Evolutionary conservation across 2,888 invertebrate species (phyloP), one percentile per base, ranked within the genome.

Genomic region (Caradrina clavipalpis): DNA sequence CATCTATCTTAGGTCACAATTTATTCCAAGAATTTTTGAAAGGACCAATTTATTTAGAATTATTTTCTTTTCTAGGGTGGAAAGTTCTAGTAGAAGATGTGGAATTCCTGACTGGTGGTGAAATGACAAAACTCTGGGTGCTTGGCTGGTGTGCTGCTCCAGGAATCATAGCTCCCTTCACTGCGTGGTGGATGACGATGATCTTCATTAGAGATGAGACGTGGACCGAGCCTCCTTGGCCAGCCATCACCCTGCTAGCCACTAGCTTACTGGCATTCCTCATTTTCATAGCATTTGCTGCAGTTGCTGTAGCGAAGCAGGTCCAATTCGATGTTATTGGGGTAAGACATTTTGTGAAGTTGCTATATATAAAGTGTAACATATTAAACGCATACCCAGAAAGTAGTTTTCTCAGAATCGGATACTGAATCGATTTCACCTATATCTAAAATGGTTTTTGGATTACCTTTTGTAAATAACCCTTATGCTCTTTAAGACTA

Each of bases 11-110:
- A 1, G 35, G 7, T 35, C 8, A 13, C 1, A 42, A 42, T 42
- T 42, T 15, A 42, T 15, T 42, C 0, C 15, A 54, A 22, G 17
- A 17, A 17, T 21, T 22, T 10, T 22, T 5, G 35, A 1, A 22
- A 17, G 42, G 15, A 42, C 5, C 10, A 35, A 8, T 8, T 35
- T 6, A 31, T 31, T 31, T 31, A 35, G 31, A 11, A 31, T 31
- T 13, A 4, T 31, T 2, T 22, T 5, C 11, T 26, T 57, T 81
- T 80, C 8, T 78, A 95, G 95, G 95, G 63, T 92, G 93, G 91
- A 92, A 89, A 78, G 79, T 86, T 2, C 79, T 95, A 17, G 84
- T 89, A 1, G 91, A 92, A 83, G 95, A 95, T 69, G 86, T 95
- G 2, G 93, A 93, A 63, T 95, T 95, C 74, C 70, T 95, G 21